phyloP scores from a whole-genome alignment of 1,140 invertebrate genomes.

The Drosophila novamexicana region DNA sequence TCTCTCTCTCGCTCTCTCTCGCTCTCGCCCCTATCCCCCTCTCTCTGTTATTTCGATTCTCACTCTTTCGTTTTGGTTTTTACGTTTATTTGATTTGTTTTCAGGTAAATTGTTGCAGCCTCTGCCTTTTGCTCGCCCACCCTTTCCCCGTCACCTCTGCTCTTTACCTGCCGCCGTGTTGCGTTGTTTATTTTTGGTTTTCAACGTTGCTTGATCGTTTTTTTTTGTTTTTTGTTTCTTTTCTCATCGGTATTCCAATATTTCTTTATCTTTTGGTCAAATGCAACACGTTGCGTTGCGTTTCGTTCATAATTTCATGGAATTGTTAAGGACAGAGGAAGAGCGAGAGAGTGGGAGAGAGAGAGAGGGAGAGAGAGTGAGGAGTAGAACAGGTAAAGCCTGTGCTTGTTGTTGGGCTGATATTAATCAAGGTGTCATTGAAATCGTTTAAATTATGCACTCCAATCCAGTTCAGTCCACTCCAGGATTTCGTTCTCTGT shows the following conservation, averaged over 20 bases:
- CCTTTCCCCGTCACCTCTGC: slow-evolving; percentile 25
- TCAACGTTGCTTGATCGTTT: slow-evolving; percentile 76
- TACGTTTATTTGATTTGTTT: slow-evolving; percentile 77
- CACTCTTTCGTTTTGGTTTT: slow-evolving; percentile 34
- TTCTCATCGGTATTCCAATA: slow-evolving; percentile 18
- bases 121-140: slow-evolving; percentile 59
- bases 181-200: slow-evolving; percentile 81
- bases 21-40: not conserved
- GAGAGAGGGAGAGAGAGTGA: not conserved
- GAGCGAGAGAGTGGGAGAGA: slow-evolving; percentile 3
- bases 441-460: slow-evolving; percentile 84
- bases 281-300: slow-evolving; percentile 66
- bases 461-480: slow-evolving; percentile 41
- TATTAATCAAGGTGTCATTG: slow-evolving; percentile 84
- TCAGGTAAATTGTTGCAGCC: slow-evolving; percentile 80
- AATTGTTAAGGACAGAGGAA: slow-evolving; percentile 43
- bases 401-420: slow-evolving; percentile 59
- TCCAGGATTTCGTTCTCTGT: slow-evolving; percentile 56
- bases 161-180: slow-evolving; percentile 67
- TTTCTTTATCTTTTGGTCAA: slow-evolving; percentile 75
- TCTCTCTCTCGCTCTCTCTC: not conserved
- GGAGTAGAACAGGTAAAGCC: slow-evolving; percentile 46
- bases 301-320: slow-evolving; percentile 81
- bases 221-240: slow-evolving; percentile 34
- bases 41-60: slow-evolving; percentile 1